Conservation (phyloP, 2,113 vertebrate species). For the Mormoops blainvillei region DNA sequence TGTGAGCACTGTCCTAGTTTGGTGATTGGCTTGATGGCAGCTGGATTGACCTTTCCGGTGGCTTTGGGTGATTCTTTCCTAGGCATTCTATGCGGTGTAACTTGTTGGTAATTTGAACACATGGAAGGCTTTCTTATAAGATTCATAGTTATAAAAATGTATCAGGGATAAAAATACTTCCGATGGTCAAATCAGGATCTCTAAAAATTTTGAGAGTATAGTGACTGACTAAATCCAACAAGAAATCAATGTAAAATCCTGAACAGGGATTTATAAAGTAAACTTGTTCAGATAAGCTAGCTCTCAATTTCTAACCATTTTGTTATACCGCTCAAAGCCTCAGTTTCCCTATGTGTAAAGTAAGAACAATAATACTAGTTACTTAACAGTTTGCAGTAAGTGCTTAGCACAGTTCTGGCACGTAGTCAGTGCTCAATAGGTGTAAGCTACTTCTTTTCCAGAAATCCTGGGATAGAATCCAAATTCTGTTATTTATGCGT, state of each 20-base stretch:
- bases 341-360: background rate
- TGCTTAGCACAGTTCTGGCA: background rate
- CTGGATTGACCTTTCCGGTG: background rate
- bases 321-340: background rate
- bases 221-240: background rate
- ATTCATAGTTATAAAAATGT: background rate
- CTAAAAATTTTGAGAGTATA: background rate
- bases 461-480: background rate
- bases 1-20: background rate
- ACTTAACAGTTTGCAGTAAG: background rate
- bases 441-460: background rate
- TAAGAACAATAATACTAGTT: background rate
- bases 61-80: background rate
- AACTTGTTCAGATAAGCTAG: background rate
- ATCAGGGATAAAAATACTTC: slow-evolving; percentile 21
- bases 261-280: background rate
- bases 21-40: background rate
- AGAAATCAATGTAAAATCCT: background rate
- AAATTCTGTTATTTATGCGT: background rate
- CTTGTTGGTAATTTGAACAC: background rate
- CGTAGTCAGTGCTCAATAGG: background rate
- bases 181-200: slow-evolving; percentile 7
- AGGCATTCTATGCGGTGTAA: background rate
- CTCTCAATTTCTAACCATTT: background rate
- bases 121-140: background rate